Evolutionary conservation across 2,888 invertebrate genomes (phyloP).

Genomic region (Apamea anceps): DNA sequence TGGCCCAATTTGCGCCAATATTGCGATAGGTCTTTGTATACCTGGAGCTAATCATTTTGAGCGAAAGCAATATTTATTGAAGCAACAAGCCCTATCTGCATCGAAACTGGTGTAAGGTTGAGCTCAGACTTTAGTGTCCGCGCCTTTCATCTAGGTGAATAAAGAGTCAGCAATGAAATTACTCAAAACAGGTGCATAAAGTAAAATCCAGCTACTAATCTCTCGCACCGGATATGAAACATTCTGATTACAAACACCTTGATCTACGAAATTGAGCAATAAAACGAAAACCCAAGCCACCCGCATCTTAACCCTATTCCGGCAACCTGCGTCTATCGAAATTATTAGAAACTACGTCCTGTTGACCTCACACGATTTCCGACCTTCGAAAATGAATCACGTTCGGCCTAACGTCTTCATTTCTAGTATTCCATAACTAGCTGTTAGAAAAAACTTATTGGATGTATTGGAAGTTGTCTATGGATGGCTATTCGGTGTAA

Average conservation of each 20-base stretch:
- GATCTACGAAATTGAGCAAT: conserved; percentile 56
- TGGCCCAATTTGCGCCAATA: conserved; percentile 42
- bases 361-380: conserved; percentile 67
- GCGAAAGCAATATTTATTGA: conserved; percentile 4
- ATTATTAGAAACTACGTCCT: conserved; percentile 54
- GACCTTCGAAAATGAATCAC: conserved; percentile 70
- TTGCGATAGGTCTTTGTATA: conserved; percentile 15
- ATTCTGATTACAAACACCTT: conserved; percentile 50
- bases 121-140: neutral
- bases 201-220: conserved; percentile 22
- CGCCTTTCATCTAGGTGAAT: neutral
- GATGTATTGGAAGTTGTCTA: conserved; percentile 64
- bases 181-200: neutral
- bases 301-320: conserved; percentile 45
- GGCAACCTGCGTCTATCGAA: conserved; percentile 33
- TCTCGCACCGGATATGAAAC: conserved; percentile 36
- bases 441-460: conserved; percentile 69
- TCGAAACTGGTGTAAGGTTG: neutral
- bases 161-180: neutral
- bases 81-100: too few species aligned
- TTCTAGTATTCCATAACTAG: conserved; percentile 69
- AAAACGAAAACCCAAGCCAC: conserved; percentile 45
- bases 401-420: conserved; percentile 75
- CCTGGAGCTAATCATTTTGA: conserved; percentile 4
- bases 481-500: conserved; percentile 68